phyloP scores from a whole-genome alignment of 2,113 vertebrate species.

The Uropsilus gracilis region DNA sequence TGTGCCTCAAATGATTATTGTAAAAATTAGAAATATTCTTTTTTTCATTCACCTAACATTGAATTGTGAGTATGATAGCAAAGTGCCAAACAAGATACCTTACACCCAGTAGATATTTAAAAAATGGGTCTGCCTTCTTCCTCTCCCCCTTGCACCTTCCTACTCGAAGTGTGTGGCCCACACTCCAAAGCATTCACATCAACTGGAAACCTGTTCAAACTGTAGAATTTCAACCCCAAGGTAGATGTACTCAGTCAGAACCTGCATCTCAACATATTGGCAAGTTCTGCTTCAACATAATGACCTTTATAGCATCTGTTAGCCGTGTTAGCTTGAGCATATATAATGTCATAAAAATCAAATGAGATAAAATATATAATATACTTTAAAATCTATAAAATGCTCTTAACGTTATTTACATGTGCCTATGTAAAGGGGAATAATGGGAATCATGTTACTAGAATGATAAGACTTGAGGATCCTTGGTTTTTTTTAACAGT shows the following conservation, averaged over 20 bases:
- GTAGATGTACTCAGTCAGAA: background rate
- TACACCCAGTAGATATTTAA: background rate
- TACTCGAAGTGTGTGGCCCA: background rate
- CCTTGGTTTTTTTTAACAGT: background rate
- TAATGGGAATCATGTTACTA: background rate
- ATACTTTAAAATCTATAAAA: background rate
- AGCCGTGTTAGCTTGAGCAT: background rate
- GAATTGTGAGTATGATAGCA: background rate
- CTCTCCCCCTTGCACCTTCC: background rate
- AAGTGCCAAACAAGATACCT: background rate
- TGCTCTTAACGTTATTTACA: background rate
- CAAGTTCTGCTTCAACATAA: background rate
- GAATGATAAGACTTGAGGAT: background rate
- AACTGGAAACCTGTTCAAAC: background rate
- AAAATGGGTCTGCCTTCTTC: background rate
- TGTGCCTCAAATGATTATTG: background rate
- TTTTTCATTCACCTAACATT: background rate
- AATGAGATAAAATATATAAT: background rate
- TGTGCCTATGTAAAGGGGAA: background rate
- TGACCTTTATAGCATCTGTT: background rate
- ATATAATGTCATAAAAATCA: constrained; percentile 1
- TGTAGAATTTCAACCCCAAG: background rate
- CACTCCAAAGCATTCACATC: background rate
- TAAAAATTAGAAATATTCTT: background rate
- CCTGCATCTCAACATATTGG: background rate